A percentile compares a stretch with the other conserved stretches of the same genome.
phyloP scores from a whole-genome alignment of 2,888 invertebrate genomes.

The Plebejus melissa region DNA sequence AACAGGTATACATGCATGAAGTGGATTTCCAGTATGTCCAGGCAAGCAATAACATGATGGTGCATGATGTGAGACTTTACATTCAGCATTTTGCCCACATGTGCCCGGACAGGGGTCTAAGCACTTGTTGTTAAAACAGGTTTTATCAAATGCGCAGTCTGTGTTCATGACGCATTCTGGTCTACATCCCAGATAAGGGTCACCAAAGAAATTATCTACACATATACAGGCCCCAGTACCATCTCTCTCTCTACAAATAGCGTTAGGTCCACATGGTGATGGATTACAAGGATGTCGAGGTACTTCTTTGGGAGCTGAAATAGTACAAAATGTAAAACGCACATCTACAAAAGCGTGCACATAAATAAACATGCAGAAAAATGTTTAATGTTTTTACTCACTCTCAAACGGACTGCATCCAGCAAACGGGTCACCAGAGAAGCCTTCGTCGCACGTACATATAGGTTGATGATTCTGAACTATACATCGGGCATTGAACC shows the following conservation, averaged over 20 bases:
- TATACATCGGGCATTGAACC: slow-evolving; percentile 85
- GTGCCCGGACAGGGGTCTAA: slow-evolving; percentile 87
- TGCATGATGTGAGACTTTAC: slow-evolving; percentile 86
- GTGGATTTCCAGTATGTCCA: slow-evolving; percentile 85
- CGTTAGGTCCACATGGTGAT: slow-evolving; percentile 89
- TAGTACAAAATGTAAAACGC: slow-evolving; percentile 32
- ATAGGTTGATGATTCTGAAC: slow-evolving; percentile 87
- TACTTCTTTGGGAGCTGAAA: slow-evolving; percentile 78
- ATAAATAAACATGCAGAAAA: slow-evolving; percentile 30
- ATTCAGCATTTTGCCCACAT: slow-evolving; percentile 88
- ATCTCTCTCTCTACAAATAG: slow-evolving; percentile 85
- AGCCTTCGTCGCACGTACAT: slow-evolving; percentile 86
- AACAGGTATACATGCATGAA: slow-evolving; percentile 81
- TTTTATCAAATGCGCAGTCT: slow-evolving; percentile 84
- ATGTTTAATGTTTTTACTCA: slow-evolving; percentile 51
- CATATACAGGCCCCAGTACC: slow-evolving; percentile 89
- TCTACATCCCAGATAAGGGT: slow-evolving; percentile 87
- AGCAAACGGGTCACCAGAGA: slow-evolving; percentile 88
- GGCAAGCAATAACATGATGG: slow-evolving; percentile 87
- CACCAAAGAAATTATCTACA: slow-evolving; percentile 85
- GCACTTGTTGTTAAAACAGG: slow-evolving; percentile 89
- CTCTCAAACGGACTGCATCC: slow-evolving; percentile 82
- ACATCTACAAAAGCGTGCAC: slow-evolving; percentile 34
- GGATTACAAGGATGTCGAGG: slow-evolving; percentile 87
- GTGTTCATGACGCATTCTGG: slow-evolving; percentile 90